Conservation (phyloP, 1,140 invertebrate genomes). For the Micrasema minimum region DNA sequence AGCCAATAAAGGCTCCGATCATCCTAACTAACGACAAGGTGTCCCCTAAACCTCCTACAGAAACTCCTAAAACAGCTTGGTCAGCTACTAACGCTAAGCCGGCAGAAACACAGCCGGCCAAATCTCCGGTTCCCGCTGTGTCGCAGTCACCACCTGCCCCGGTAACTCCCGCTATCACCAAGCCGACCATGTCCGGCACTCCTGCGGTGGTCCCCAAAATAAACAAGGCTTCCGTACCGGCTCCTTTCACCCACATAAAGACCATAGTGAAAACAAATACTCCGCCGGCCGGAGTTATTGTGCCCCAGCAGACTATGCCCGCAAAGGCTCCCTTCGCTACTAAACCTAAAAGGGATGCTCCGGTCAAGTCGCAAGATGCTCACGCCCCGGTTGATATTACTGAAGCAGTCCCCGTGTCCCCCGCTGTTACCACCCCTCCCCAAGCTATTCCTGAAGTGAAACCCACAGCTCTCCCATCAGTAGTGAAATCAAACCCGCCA, state of each 20-base stretch:
- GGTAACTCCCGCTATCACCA: conserved; percentile 50
- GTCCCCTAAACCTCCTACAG: conserved; percentile 57
- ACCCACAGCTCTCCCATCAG: conserved; percentile 58
- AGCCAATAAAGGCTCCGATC: conserved; percentile 52
- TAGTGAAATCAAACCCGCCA: conserved; percentile 53
- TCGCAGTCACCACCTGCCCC: conserved; percentile 51
- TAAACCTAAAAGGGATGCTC: conserved; percentile 62
- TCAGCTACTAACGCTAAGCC: conserved; percentile 56
- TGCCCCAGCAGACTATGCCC: conserved; percentile 61
- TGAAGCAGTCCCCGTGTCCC: conserved; percentile 55
- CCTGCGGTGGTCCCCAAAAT: conserved; percentile 13
- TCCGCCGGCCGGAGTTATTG: conserved; percentile 58
- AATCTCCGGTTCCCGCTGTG: not conserved
- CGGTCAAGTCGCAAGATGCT: conserved; percentile 55
- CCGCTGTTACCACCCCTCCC: conserved; percentile 60
- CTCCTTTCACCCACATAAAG: conserved; percentile 42
- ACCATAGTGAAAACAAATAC: conserved; percentile 39
- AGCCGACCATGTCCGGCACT: conserved; percentile 54
- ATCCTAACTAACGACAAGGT: conserved; percentile 56
- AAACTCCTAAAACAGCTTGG: conserved; percentile 60
- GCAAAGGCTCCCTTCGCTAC: conserved; percentile 65
- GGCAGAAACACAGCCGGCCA: conserved; percentile 25
- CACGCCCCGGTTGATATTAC: conserved; percentile 55
- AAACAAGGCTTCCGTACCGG: conserved; percentile 54
- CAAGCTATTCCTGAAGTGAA: conserved; percentile 62